Evolutionary conservation across 2,797 vertebrate genomes (phyloP), one percentile per base, ranked within the genome.

Genomic region (Alosa sapidissima): DNA sequence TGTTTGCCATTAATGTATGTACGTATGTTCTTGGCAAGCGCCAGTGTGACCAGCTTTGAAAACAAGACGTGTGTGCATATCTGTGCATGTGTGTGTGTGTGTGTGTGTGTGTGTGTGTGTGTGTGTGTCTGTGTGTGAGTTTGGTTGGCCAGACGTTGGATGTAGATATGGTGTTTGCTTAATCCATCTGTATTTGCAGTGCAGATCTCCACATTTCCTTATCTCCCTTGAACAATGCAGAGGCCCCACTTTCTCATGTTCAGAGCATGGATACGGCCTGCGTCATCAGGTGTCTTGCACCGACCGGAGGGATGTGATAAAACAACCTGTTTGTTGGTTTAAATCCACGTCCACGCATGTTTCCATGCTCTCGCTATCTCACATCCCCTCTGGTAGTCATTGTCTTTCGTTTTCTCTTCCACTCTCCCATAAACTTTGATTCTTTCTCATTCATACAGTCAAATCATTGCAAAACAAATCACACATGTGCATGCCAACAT

Each of bases 91-190:
- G 58, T 62, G 19, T 62, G 58, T 62, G n/a, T n/a, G n/a, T 58
- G 54, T 58, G 54, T 58, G 54, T 58, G 54, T 60, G 24, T 65
- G 24, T 33, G 62, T 65, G 28, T 36, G 10, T 36, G 65, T 72
- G 65, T 72, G 68, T 75, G 68, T 45, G 36, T 75, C 36, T 75
- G 72, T 47, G 41, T 16, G 41, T 47, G 36, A 21, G 83, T 48
- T 81, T 85, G 58, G 81, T 81, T 60, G 47, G 58, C 75, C 81
- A 75, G 11, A 33, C 55, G 41, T 75, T 84, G 36, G 68, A 82
- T 83, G 28, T 48, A 83, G 82, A 87, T 84, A 81, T 65, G 72
- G 41, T 68, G 5, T 85, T 87, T 48, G 36, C 82, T 54, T 81
- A 55, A 78, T 82, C 81, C 72, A 51, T 68, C 58, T 81, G 84